Percentiles rank a stretch among this genome's conserved stretches.
Conservation (phyloP, 2,113 vertebrate genomes). For the Nycticebus coucang region DNA sequence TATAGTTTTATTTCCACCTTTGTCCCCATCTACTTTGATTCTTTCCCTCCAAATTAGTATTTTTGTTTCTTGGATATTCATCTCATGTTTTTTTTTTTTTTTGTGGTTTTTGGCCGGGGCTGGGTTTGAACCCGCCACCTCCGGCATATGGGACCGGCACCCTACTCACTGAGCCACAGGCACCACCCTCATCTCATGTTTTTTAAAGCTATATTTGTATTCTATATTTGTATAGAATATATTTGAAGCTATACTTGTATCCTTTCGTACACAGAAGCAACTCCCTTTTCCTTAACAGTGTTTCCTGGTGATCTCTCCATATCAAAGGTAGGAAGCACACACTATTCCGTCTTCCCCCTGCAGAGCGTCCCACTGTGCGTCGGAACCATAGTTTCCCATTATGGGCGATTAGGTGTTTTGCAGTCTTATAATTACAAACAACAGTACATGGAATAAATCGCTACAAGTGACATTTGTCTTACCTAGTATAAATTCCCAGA, state of each 20-base stretch:
- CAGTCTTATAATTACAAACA: background rate
- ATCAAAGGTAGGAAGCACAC: background rate
- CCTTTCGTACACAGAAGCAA: background rate
- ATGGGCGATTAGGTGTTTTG: background rate
- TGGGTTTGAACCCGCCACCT: too few species aligned
- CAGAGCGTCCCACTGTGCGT: background rate
- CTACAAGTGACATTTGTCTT: background rate
- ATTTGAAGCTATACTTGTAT: background rate
- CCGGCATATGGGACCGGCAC: too few species aligned
- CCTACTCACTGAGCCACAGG: too few species aligned
- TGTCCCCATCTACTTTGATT: background rate
- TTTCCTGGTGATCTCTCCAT: background rate
- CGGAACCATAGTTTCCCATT: background rate
- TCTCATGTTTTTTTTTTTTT: background rate
- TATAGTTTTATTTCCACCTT: background rate
- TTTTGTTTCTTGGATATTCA: background rate
- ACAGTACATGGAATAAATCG: background rate
- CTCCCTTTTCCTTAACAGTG: background rate
- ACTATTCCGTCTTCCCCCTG: background rate
- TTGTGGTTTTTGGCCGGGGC: too few species aligned
- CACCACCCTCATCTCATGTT: background rate
- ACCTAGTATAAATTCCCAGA: background rate
- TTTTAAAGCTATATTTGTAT: background rate
- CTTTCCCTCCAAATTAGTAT: background rate
- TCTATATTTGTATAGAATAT: too few species aligned